phyloP scores from a whole-genome alignment of 1,140 invertebrate genomes.

The Drosophila pruinosa region DNA sequence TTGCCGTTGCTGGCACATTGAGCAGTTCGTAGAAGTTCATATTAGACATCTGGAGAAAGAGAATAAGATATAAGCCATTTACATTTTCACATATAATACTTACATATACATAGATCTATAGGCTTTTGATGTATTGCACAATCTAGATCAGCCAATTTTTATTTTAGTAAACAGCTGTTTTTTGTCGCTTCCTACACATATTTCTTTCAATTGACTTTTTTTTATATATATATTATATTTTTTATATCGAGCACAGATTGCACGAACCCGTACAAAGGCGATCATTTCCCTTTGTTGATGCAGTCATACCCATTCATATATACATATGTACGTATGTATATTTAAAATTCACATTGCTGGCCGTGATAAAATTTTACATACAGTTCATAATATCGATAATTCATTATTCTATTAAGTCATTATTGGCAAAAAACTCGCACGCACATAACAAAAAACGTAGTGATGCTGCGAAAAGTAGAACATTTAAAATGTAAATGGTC shows the following conservation, averaged over 20 bases:
- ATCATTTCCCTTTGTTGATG: slow-evolving; percentile 1
- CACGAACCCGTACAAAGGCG: not conserved
- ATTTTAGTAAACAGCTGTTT: slow-evolving; percentile 59
- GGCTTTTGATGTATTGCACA: not conserved
- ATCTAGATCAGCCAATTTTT: not conserved
- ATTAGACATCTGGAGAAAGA: slow-evolving; percentile 47
- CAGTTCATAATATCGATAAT: not conserved
- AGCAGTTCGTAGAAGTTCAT: slow-evolving; percentile 71
- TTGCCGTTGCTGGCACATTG: slow-evolving; percentile 55
- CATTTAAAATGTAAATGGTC: slow-evolving; percentile 68
- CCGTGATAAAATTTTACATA: slow-evolving; percentile 24
- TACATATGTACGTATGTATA: too few species aligned
- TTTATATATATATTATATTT: too few species aligned
- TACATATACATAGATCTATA: too few species aligned
- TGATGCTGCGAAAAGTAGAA: slow-evolving; percentile 54
- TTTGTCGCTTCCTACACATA: slow-evolving; percentile 40
- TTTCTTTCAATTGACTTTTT: too few species aligned
- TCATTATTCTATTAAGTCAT: slow-evolving; percentile 47
- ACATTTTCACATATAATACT: slow-evolving; percentile 34
- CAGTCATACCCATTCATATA: too few species aligned
- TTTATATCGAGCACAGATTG: too few species aligned
- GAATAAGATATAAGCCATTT: slow-evolving; percentile 21
- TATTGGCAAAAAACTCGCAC: slow-evolving; percentile 38
- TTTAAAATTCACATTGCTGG: slow-evolving; percentile 41
- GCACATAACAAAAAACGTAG: not conserved